Percentiles rank a stretch among this genome's conserved stretches.
These are phyloP conservation scores for Lithobates pipiens DNA, from an alignment of 2,797 vertebrate species.

Conservation along the genomic window DNA sequence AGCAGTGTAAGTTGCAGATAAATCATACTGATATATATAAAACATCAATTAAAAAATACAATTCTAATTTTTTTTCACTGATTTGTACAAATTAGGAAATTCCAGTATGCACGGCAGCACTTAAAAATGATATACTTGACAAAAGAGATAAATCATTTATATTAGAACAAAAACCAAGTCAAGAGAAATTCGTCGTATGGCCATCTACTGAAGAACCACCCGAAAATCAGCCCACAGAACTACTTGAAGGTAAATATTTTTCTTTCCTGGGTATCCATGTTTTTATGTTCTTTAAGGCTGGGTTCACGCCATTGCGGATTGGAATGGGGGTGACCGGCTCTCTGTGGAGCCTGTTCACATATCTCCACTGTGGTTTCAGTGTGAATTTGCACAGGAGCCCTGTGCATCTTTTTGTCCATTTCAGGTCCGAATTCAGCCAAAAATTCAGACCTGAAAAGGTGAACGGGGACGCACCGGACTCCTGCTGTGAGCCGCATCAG, in stretches of 20 bases:
- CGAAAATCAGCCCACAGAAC: background rate
- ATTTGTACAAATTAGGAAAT: background rate
- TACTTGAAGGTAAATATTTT: background rate
- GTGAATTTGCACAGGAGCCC: too few species aligned
- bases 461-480: too few species aligned
- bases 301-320: too few species aligned
- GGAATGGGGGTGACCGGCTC: too few species aligned
- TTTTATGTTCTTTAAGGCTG: too few species aligned
- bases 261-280: too few species aligned
- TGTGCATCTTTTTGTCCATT: too few species aligned
- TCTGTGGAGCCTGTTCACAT: too few species aligned
- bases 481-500: too few species aligned
- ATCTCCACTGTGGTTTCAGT: too few species aligned
- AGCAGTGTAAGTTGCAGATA: background rate
- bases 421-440: too few species aligned
- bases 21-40: background rate
- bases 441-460: too few species aligned
- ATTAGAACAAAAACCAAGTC: background rate
- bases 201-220: background rate
- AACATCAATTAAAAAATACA: background rate
- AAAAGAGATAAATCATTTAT: background rate
- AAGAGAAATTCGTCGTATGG: background rate
- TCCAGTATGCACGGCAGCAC: background rate
- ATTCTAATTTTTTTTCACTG: background rate
- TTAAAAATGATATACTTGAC: background rate